A percentile compares a stretch with the other conserved stretches of the same genome.
Conservation (phyloP, 2,797 vertebrate species). For the Poecilia picta region DNA sequence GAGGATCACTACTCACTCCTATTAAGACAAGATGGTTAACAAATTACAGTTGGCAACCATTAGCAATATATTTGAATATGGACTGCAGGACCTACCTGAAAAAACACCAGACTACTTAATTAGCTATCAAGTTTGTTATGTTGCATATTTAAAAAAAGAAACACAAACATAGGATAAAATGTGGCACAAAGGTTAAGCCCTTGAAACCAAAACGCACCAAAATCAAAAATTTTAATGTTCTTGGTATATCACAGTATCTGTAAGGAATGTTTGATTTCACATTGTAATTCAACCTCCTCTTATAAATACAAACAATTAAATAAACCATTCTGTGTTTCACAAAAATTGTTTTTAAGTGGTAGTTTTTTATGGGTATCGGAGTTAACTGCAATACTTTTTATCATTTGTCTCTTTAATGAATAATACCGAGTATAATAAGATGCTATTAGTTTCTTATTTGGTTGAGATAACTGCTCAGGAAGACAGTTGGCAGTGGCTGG, state of each 20-base stretch:
- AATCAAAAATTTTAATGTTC: not conserved
- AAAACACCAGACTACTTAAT: not conserved
- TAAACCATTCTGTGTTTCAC: not conserved
- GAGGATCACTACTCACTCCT: not conserved
- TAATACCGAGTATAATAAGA: not conserved
- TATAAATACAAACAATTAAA: not conserved
- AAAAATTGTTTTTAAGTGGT: not conserved
- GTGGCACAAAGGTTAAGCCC: not conserved
- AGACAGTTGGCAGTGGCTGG: not conserved
- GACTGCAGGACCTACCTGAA: not conserved
- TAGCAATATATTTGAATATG: not conserved
- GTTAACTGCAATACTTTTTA: not conserved
- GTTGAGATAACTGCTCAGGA: not conserved
- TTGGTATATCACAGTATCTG: not conserved
- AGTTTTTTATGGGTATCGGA: not conserved
- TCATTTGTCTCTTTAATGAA: not conserved
- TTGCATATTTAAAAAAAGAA: not conserved
- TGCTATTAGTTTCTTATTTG: not conserved
- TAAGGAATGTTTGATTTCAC: not conserved
- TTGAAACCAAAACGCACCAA: not conserved
- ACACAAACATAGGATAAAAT: not conserved
- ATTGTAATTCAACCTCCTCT: not conserved
- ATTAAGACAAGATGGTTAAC: not conserved
- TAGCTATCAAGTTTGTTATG: not conserved
- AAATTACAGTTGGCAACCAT: not conserved